Evolutionary conservation across 1,140 invertebrate genomes (phyloP).

Genomic region (Neoseiulus cucumeris): DNA sequence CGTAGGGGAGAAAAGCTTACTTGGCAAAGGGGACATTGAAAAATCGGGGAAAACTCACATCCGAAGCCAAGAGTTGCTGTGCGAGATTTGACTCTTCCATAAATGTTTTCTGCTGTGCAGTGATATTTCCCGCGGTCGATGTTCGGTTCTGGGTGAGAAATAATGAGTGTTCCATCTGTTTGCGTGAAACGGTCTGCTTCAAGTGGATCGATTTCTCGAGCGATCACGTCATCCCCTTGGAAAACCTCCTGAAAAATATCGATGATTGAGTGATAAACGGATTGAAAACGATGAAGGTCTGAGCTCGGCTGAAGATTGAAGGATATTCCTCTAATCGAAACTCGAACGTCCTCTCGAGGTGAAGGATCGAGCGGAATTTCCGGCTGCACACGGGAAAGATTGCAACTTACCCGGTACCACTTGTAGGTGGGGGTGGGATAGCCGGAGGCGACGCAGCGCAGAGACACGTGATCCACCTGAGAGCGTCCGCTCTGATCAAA

Average conservation of each 20-base stretch:
- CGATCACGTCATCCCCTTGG: slow-evolving; percentile 46
- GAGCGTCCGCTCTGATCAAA: slow-evolving; percentile 55
- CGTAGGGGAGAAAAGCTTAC: not conserved
- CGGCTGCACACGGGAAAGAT: no score
- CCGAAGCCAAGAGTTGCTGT: slow-evolving; percentile 70
- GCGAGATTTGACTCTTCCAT: slow-evolving; percentile 67
- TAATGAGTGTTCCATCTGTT: slow-evolving; percentile 73
- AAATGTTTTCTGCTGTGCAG: slow-evolving; percentile 70
- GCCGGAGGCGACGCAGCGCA: slow-evolving; percentile 64
- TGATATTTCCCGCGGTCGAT: slow-evolving; percentile 66
- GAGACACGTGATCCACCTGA: slow-evolving; percentile 45
- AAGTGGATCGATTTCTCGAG: slow-evolving; percentile 51
- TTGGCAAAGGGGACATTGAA: not conserved
- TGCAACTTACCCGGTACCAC: slow-evolving; percentile 48
- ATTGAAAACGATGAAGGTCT: no score
- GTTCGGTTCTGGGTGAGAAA: slow-evolving; percentile 54
- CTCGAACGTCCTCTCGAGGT: no score
- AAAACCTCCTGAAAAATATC: slow-evolving; percentile 41
- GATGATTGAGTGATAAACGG: no score
- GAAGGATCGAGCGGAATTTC: no score
- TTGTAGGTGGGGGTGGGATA: slow-evolving; percentile 73
- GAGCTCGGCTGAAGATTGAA: no score
- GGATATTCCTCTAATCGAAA: no score
- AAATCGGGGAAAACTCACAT: slow-evolving; percentile 30
- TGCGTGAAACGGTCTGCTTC: slow-evolving; percentile 52